Evolutionary conservation across 2,797 vertebrate genomes (phyloP), one percentile per base, ranked within the genome.

Genomic region (Takifugu ocellatus): DNA sequence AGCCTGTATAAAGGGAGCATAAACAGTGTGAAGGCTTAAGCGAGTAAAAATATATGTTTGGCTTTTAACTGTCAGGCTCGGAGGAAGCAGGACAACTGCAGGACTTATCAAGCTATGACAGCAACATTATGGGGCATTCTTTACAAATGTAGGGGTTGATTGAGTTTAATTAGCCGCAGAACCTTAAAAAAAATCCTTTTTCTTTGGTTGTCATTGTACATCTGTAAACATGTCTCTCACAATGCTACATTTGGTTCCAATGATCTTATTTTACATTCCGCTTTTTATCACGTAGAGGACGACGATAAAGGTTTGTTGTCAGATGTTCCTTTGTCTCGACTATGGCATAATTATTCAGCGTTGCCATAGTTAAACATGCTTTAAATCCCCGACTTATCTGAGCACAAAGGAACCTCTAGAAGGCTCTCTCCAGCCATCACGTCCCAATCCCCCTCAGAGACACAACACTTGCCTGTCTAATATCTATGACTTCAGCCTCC

Each of bases 291-390:
- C 14, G 36, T 39, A 12, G 36, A 39, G 59, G 72, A 70, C 54
- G 29, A 68, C 29, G 69, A 74, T 70, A 56, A 78, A 74, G 33
- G 52, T 48, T 68, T 48, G 49, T 39, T 61, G 59, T 61, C 56
- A 54, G 63, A 74, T 61, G 69, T 61, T 55, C 56, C 51, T 52
- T 73, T 26, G 49, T 68, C 55, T 43, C 24, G 43, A 66, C 59
- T 55, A 29, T 10, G 55, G n/a, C 51, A 47, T 72, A 67, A 39
- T 50, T 33, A 61, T 69, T 73, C 54, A 33, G 55, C 53, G 57
- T 49, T 74, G 74, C 66, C 74, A 79, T 77, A 78, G 71, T 75
- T 61, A 77, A 76, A 81, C 56, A 60, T 49, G 71, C 72, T 80
- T 82, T 72, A 72, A 27, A 66, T 79, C 78, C 62, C n/a, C 60